Evolutionary conservation across 2,888 invertebrate genomes (phyloP).

Genomic region (Saturnia japonica): DNA sequence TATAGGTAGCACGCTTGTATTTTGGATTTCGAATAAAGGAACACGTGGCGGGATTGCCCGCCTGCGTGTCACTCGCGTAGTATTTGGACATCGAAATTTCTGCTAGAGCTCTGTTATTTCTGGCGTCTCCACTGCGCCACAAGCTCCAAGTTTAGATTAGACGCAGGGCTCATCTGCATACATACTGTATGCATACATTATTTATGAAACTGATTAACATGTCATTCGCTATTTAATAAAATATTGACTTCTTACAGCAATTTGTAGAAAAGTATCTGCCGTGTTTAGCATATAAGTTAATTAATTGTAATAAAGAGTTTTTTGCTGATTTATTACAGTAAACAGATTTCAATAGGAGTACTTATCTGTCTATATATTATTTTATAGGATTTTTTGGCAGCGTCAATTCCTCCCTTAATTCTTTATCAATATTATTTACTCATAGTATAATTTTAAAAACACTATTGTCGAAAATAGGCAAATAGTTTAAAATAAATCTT

Average conservation of each 20-base stretch:
- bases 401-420: too few species aligned
- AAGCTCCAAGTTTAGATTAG: constrained; percentile 73
- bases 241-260: constrained; percentile 25
- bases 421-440: too few species aligned
- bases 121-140: constrained; percentile 55
- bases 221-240: constrained; percentile 55
- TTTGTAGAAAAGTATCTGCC: not conserved
- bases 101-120: constrained; percentile 68
- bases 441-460: too few species aligned
- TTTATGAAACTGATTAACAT: constrained; percentile 66
- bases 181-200: constrained; percentile 64
- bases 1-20: constrained; percentile 7
- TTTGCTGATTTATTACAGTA: not conserved
- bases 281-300: not conserved
- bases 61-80: constrained; percentile 53
- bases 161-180: constrained; percentile 71
- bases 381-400: too few species aligned
- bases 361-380: too few species aligned
- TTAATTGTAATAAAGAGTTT: not conserved
- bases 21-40: constrained; percentile 12
- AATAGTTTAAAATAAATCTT: too few species aligned
- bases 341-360: not conserved
- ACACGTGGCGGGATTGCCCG: constrained; percentile 49
- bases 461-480: too few species aligned
- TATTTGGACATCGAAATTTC: constrained; percentile 69